Conservation (phyloP, 2,888 invertebrate genomes). For the Boloria euphrosyne region DNA sequence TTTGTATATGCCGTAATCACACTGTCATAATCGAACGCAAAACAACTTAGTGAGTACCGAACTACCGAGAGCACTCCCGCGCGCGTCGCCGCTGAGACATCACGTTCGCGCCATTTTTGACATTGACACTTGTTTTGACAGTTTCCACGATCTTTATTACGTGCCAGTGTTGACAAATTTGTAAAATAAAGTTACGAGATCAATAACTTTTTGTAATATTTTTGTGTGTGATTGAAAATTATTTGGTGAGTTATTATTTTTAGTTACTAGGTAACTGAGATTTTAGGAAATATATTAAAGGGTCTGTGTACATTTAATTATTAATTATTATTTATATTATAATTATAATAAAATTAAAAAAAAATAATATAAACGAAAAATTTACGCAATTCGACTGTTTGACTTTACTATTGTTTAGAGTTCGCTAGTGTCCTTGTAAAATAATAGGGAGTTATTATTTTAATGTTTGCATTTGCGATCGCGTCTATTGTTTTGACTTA, state of each 20-base stretch:
- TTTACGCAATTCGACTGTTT: too few species aligned
- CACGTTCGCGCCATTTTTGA: constrained; percentile 52
- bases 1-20: constrained; percentile 33
- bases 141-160: constrained; percentile 43
- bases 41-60: background rate
- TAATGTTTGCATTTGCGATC: constrained; percentile 14
- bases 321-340: too few species aligned
- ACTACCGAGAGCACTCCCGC: constrained; percentile 47
- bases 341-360: too few species aligned
- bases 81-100: constrained; percentile 44
- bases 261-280: too few species aligned
- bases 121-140: constrained; percentile 45
- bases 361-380: too few species aligned
- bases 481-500: constrained; percentile 19
- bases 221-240: constrained; percentile 16
- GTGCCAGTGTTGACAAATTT: constrained; percentile 53
- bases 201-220: constrained; percentile 23
- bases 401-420: too few species aligned
- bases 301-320: too few species aligned
- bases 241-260: constrained; percentile 23
- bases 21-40: constrained; percentile 20
- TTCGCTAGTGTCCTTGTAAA: constrained; percentile 28
- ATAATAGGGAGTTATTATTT: constrained; percentile 27
- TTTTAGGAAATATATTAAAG: too few species aligned
- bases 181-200: background rate